A percentile compares a stretch with the other conserved stretches of the same genome.
phyloP scores from a whole-genome alignment of 2,888 invertebrate species.

The Spicauda simplicius region DNA sequence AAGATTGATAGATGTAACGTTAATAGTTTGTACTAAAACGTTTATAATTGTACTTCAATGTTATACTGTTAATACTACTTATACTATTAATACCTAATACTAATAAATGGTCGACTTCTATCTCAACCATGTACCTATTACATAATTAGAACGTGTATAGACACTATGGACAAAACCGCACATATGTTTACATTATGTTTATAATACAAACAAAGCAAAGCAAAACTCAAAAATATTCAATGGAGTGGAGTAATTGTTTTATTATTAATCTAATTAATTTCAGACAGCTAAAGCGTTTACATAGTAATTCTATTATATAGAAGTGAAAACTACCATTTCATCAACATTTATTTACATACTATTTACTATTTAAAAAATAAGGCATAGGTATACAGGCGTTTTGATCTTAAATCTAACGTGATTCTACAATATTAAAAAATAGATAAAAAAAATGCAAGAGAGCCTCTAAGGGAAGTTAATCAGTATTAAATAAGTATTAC shows the following conservation, averaged over 20 bases:
- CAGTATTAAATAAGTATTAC: neutral
- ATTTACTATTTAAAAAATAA: neutral
- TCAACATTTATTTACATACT: neutral
- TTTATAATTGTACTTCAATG: neutral
- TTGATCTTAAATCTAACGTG: neutral
- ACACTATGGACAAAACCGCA: too few species aligned
- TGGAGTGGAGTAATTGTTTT: too few species aligned
- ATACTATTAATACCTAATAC: neutral
- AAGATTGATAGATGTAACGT: neutral
- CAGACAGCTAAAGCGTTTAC: too few species aligned
- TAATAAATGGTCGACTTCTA: neutral
- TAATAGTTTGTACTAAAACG: too few species aligned
- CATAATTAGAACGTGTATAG: too few species aligned
- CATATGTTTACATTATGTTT: too few species aligned
- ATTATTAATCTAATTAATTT: too few species aligned
- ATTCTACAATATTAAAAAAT: neutral
- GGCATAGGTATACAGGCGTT: neutral
- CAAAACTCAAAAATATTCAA: too few species aligned
- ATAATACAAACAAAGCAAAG: too few species aligned
- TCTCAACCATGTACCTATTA: neutral
- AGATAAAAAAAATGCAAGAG: neutral
- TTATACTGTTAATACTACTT: neutral
- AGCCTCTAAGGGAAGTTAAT: neutral
- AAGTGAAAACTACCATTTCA: neutral
- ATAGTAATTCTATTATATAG: neutral